Evolutionary conservation across 2,888 invertebrate species (phyloP), one percentile per base, ranked within the genome.

Genomic region (Pammene fasciana): DNA sequence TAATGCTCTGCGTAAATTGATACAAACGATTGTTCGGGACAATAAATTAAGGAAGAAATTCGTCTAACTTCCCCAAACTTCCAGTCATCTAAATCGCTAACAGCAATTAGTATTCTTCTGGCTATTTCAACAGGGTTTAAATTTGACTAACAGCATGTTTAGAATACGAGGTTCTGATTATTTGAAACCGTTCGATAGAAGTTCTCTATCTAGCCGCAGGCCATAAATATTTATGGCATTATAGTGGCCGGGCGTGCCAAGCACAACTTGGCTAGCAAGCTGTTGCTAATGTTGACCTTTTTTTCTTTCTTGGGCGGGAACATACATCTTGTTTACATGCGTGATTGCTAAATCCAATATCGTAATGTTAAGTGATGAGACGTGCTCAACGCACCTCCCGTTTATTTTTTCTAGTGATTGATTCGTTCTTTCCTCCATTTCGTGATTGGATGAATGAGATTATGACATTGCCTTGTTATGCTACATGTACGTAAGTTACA

Each of bases 11-110:
- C 74, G 78, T 78, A 82, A 85, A 87, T 88, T 85, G 86, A 85
- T 84, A 86, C 82, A 83, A 86, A 87, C 81, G 82, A 79, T 80
- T 83, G 79, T 81, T 82, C 80, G 77, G 76, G 65, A 7, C 65
- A 65, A 72, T 71, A 71, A 72, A 71, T 70, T 72, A 72, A 67
- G 67, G 67, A 73, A 75, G 76, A 16, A 61, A 50, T 36, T 60
- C 6, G 16, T 14, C 14, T 55, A 43, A 41, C 43, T 18, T 43
- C 6, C 43, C 43, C 57, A 43, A 43, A 43, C 13, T 18, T n/a
- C 13, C 43, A 18, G 18, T 26, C 13, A 43, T 11, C 13, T 4
- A 43, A 18, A 26, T 26, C 0, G 13, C 9, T 4, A 16, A 11
- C 9, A 0, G 9, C 2, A 48, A n/a, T 16, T 48, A 18, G 9